Percentiles rank a stretch among this genome's conserved stretches.
phyloP scores from a whole-genome alignment of 2,888 invertebrate species.

The Phalangium opilio region DNA sequence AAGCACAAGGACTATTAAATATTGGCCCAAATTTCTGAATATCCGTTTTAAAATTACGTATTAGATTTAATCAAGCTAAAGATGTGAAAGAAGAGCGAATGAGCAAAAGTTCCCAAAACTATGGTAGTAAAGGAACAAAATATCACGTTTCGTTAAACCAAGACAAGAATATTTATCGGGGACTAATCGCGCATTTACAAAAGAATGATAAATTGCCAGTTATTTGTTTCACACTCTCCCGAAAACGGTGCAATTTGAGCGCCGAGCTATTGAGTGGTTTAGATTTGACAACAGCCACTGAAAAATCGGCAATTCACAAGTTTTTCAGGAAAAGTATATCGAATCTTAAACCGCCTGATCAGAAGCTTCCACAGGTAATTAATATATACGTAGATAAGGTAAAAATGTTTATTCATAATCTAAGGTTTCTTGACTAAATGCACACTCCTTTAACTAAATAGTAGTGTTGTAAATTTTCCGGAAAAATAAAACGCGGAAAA shows the following conservation, averaged over 20 bases:
- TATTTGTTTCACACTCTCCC: conserved; percentile 83
- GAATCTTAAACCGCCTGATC: conserved; percentile 68
- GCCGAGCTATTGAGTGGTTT: conserved; percentile 43
- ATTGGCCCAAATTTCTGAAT: no score
- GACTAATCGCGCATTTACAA: conserved; percentile 64
- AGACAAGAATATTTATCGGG: conserved; percentile 61
- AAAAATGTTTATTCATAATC: no score
- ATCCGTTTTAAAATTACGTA: no score
- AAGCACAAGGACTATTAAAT: no score
- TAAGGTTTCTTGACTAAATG: no score
- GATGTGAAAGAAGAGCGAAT: not conserved
- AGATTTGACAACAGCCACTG: conserved; percentile 65
- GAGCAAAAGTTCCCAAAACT: not conserved
- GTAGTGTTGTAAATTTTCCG: no score
- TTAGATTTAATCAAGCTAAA: not conserved
- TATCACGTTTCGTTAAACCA: conserved; percentile 13
- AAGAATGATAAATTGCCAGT: conserved; percentile 73
- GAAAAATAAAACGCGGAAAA: no score
- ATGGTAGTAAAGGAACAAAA: conserved; percentile 21
- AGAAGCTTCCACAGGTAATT: conserved; percentile 63
- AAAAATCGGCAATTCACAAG: conserved; percentile 64
- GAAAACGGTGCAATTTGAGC: conserved; percentile 58
- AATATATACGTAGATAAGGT: not conserved
- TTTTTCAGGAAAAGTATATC: conserved; percentile 75
- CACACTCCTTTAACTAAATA: no score